These are phyloP conservation scores for Bovichtus variegatus DNA, from an alignment of 2,797 vertebrate genomes.

Conservation along the genomic window DNA sequence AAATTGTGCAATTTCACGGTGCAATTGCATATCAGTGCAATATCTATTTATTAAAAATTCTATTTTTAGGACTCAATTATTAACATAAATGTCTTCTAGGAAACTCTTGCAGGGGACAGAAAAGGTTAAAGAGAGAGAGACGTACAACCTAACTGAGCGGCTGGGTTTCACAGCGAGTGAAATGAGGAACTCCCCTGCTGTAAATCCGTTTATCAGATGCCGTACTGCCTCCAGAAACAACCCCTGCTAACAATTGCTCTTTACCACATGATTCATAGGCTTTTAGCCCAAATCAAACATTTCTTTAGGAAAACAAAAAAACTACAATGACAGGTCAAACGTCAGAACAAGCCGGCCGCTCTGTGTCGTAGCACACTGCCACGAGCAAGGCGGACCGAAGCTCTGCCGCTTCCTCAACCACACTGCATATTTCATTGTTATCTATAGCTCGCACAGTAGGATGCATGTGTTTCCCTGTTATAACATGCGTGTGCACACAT, in stretches of 20 bases:
- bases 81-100: constrained; percentile 7
- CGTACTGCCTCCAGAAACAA: constrained; percentile 38
- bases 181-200: constrained; percentile 61
- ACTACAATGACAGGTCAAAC: constrained; percentile 46
- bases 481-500: constrained; percentile 25
- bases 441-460: constrained; percentile 41
- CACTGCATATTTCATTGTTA: constrained; percentile 37
- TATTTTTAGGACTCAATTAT: background rate
- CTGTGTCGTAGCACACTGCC: constrained; percentile 14
- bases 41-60: background rate
- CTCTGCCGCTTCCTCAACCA: constrained; percentile 19
- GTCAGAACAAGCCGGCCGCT: constrained; percentile 25
- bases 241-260: constrained; percentile 52
- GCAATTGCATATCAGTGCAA: too few relatives aligned
- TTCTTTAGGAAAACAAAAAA: constrained; percentile 62
- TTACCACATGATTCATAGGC: constrained; percentile 70
- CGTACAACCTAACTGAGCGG: constrained; percentile 14
- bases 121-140: constrained; percentile 8
- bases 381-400: constrained; percentile 15
- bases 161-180: constrained; percentile 24
- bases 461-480: constrained; percentile 21
- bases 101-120: constrained; percentile 4
- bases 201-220: constrained; percentile 61
- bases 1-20: background rate
- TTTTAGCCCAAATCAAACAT: constrained; percentile 69